These are phyloP conservation scores for Nicator chloris DNA, from an alignment of 2,113 vertebrate genomes.

Conservation along the genomic window DNA sequence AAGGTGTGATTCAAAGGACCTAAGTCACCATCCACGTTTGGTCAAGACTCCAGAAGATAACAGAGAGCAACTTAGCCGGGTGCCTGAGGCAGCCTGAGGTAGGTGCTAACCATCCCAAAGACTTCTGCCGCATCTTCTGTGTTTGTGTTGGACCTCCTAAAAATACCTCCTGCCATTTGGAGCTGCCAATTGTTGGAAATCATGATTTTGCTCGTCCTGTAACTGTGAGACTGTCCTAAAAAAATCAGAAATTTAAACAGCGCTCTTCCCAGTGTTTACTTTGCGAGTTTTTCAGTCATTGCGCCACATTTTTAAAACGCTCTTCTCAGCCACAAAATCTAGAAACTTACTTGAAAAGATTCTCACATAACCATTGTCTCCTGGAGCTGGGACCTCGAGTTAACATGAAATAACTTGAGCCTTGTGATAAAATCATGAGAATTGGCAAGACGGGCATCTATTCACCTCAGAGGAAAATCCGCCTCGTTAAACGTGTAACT, in stretches of 20 bases:
- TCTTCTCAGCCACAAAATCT: not conserved
- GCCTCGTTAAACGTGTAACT: not conserved
- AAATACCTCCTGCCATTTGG: not conserved
- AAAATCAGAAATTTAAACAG: not conserved
- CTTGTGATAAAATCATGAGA: conserved; percentile 45
- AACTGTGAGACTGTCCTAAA: not conserved
- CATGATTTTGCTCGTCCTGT: not conserved
- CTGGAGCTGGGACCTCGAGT: not conserved
- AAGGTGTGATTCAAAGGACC: not conserved
- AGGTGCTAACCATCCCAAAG: not conserved
- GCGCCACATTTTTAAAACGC: not conserved
- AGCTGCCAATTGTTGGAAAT: conserved; percentile 6
- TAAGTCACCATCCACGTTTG: not conserved
- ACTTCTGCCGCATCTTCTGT: not conserved
- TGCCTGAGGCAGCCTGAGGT: not conserved
- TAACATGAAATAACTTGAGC: conserved; percentile 49
- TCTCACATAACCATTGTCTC: not conserved
- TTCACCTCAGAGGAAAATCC: conserved; percentile 22
- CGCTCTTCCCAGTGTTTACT: not conserved
- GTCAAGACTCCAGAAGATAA: not conserved
- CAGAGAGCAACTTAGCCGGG: not conserved
- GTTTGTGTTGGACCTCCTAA: conserved; percentile 12
- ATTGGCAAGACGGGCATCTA: not conserved
- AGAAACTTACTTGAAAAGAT: not conserved
- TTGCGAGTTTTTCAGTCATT: not conserved